Percentiles rank a stretch among this genome's conserved stretches.
phyloP scores from a whole-genome alignment of 2,113 vertebrate genomes.

The Grammomys dolichurus region DNA sequence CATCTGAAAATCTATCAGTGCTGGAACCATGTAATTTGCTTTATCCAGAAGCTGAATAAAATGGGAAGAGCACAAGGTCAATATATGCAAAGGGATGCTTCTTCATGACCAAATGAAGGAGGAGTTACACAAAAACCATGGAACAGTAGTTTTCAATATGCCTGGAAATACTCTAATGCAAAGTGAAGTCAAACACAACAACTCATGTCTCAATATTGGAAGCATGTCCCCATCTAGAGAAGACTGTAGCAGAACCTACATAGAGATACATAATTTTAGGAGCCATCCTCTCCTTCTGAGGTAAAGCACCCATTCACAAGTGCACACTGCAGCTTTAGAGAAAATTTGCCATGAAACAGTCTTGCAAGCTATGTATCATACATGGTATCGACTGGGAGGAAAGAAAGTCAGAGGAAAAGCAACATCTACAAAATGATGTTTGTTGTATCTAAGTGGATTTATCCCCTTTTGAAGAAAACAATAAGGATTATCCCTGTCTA shows the following conservation, averaged over 20 bases:
- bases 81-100: neutral
- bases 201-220: neutral
- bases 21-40: slow-evolving; percentile 57
- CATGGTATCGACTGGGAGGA: neutral
- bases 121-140: neutral
- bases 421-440: neutral
- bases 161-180: neutral
- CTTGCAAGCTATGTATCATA: neutral
- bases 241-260: neutral
- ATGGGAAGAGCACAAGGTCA: slow-evolving; percentile 89
- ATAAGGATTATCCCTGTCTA: neutral
- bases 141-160: neutral
- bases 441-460: neutral
- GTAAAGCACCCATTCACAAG: neutral
- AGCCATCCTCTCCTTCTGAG: neutral
- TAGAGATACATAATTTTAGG: neutral
- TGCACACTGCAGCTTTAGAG: neutral
- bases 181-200: neutral
- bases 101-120: neutral
- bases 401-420: slow-evolving; percentile 31
- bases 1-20: slow-evolving; percentile 89
- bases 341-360: neutral
- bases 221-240: neutral
- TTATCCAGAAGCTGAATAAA: slow-evolving; percentile 84
- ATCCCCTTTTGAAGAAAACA: neutral